Conservation (phyloP, 2,888 invertebrate species). For the Sipha maydis region DNA sequence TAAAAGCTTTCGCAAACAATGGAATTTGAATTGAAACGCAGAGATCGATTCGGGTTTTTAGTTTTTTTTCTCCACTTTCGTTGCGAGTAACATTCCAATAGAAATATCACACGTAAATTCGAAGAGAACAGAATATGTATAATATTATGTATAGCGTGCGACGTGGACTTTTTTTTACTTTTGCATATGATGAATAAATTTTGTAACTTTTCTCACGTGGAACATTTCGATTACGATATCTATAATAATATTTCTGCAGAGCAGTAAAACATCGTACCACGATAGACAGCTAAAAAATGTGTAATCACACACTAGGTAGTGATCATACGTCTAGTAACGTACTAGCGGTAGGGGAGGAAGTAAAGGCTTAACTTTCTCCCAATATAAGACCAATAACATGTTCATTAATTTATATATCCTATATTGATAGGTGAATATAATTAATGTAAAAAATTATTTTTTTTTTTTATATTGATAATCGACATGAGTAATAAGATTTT, state of each 20-base stretch:
- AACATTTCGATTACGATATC: background rate
- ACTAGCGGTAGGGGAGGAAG: too few species aligned
- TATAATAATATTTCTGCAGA: background rate
- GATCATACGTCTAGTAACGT: too few species aligned
- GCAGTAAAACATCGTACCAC: background rate
- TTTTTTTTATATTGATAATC: too few species aligned
- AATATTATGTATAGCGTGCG: background rate
- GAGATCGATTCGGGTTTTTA: conserved; percentile 39
- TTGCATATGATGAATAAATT: background rate
- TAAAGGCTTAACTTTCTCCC: too few species aligned
- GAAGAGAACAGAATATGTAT: background rate
- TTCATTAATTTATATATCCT: too few species aligned
- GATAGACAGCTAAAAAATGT: too few species aligned
- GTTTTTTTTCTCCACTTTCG: background rate
- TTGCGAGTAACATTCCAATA: conserved; percentile 9
- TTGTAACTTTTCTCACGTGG: background rate
- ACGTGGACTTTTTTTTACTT: too few species aligned
- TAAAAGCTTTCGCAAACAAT: conserved; percentile 52
- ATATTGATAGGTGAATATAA: too few species aligned
- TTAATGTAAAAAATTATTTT: too few species aligned
- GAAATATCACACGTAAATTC: conserved; percentile 2
- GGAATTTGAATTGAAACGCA: conserved; percentile 50
- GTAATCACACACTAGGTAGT: too few species aligned
- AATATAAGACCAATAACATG: too few species aligned
- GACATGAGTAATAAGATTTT: too few species aligned